phyloP scores from a whole-genome alignment of 2,113 vertebrate species.

The Takifugu bimaculatus region DNA sequence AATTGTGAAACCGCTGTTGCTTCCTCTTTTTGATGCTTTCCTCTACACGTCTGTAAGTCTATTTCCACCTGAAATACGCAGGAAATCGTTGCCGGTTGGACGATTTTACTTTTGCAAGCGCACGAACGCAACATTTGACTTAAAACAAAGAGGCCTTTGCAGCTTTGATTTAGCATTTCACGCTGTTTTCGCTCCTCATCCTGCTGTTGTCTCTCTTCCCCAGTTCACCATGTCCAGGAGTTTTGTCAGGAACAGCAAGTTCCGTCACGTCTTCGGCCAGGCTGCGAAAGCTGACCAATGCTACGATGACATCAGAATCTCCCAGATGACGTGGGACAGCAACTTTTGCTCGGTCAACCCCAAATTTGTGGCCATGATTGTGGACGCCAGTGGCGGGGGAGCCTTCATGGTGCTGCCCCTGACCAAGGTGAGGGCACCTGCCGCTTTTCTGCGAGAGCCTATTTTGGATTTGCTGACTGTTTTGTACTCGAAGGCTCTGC shows the following conservation, averaged over 20 bases:
- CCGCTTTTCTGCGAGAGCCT: not conserved
- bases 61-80: slow-evolving; percentile 24
- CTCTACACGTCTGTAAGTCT: slow-evolving; percentile 29
- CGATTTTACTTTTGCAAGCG: not conserved
- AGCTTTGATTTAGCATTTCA: not conserved
- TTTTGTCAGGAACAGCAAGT: slow-evolving; percentile 87
- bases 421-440: slow-evolving; percentile 74
- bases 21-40: slow-evolving; percentile 43
- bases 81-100: not conserved
- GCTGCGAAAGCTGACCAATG: slow-evolving; percentile 84
- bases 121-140: not conserved
- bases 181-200: not conserved
- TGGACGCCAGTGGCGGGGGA: slow-evolving; percentile 87
- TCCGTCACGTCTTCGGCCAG: slow-evolving; percentile 89
- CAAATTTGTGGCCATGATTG: slow-evolving; percentile 88
- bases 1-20: slow-evolving; percentile 55
- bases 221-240: slow-evolving; percentile 81
- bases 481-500: not conserved
- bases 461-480: slow-evolving; percentile 9
- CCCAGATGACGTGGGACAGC: slow-evolving; percentile 92
- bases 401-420: slow-evolving; percentile 87
- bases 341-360: slow-evolving; percentile 89
- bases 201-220: not conserved
- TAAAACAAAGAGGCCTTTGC: too few species aligned
- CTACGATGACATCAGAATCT: slow-evolving; percentile 89